Conservation (phyloP, 1,140 invertebrate genomes). For the Chionoecetes opilio region DNA sequence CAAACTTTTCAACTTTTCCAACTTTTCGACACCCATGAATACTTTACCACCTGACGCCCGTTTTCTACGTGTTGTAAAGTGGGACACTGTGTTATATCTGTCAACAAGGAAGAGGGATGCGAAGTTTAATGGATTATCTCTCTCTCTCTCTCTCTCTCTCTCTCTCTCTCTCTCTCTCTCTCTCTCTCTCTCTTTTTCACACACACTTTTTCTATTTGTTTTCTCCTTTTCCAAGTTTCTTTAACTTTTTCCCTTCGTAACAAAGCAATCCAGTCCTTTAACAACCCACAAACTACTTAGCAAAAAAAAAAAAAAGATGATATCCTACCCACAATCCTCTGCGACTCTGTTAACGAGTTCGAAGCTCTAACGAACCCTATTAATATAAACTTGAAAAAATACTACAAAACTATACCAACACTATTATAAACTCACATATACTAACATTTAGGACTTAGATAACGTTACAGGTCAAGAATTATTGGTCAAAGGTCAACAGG, state of each 20-base stretch:
- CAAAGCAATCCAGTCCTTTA: too few relatives aligned
- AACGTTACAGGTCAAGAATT: too few relatives aligned
- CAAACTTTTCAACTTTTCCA: conserved; percentile 5
- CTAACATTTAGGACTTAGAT: too few relatives aligned
- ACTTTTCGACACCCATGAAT: not conserved
- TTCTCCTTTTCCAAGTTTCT: not conserved
- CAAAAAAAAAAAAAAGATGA: too few relatives aligned
- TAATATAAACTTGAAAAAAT: too few relatives aligned
- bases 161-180: conserved; percentile 41
- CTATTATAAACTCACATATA: too few relatives aligned
- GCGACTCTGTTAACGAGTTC: too few relatives aligned
- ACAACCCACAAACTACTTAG: too few relatives aligned
- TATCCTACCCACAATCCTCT: too few relatives aligned
- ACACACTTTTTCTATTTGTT: not conserved
- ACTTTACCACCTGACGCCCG: not conserved
- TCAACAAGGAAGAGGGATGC: not conserved
- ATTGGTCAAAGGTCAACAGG: too few relatives aligned
- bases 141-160: conserved; percentile 39
- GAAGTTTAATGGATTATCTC: conserved; percentile 16
- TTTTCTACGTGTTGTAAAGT: not conserved
- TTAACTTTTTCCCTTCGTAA: not conserved
- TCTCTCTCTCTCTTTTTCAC: not conserved
- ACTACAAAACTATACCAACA: too few relatives aligned
- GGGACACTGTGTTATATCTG: not conserved
- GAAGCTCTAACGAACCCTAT: too few relatives aligned